These are phyloP conservation scores for Panthera tigris DNA, from an alignment of 2,113 vertebrate genomes.

Conservation along the genomic window DNA sequence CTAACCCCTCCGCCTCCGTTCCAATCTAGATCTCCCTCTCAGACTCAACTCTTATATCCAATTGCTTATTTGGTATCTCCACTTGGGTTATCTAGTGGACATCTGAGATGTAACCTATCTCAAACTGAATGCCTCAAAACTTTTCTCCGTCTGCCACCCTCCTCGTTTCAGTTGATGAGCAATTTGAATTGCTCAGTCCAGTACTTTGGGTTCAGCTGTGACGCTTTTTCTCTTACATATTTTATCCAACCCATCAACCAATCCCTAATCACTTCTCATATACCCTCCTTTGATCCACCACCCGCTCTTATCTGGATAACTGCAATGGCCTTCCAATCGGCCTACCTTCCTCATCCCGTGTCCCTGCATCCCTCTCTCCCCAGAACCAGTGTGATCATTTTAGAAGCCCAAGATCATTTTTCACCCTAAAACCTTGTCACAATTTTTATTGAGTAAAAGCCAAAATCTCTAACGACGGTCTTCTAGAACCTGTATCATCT, in stretches of 20 bases:
- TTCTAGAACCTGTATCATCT: neutral
- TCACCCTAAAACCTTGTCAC: neutral
- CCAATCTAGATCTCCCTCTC: neutral
- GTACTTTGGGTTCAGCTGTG: neutral
- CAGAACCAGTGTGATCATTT: neutral
- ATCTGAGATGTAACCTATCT: neutral
- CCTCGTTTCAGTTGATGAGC: neutral
- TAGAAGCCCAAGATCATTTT: neutral
- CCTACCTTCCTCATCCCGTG: neutral
- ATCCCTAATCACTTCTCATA: neutral
- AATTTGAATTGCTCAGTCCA: neutral
- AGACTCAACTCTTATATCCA: neutral
- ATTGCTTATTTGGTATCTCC: neutral
- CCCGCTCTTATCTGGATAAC: neutral
- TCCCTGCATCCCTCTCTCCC: neutral
- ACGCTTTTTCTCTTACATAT: neutral
- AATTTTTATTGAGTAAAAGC: neutral
- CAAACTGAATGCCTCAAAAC: neutral
- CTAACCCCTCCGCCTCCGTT: neutral
- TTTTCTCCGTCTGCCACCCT: neutral
- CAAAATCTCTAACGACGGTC: neutral
- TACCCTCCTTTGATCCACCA: neutral
- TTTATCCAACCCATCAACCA: neutral
- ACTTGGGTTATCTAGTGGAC: neutral
- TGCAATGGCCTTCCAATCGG: neutral